phyloP scores from a whole-genome alignment of 2,888 invertebrate species.

The Drosophila melanosoma region DNA sequence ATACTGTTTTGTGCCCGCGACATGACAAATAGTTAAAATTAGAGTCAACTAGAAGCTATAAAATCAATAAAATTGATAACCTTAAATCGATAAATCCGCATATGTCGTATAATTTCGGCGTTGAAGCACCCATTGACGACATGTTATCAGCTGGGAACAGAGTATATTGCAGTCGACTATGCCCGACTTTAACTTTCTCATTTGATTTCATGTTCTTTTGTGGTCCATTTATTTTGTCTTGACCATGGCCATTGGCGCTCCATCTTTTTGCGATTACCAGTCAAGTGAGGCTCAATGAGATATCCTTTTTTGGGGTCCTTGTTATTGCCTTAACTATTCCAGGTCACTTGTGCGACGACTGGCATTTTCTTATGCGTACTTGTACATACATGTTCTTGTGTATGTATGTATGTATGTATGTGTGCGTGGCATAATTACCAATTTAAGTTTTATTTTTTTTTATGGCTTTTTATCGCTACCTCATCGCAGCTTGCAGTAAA shows the following conservation, averaged over 20 bases:
- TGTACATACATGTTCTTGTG: not conserved
- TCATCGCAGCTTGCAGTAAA: slow-evolving; percentile 72
- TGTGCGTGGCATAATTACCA: slow-evolving; percentile 53
- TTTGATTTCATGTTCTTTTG: slow-evolving; percentile 9
- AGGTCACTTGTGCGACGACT: slow-evolving; percentile 1
- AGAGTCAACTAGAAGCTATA: not conserved
- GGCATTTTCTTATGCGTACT: slow-evolving; percentile 52
- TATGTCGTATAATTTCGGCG: not conserved
- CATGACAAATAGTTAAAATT: not conserved
- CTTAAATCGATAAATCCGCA: not conserved
- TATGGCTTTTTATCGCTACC: slow-evolving; percentile 64
- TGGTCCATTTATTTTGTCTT: slow-evolving; percentile 24
- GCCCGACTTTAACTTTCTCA: not conserved
- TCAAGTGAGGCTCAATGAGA: not conserved
- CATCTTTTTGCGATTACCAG: not conserved
- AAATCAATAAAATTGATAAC: not conserved
- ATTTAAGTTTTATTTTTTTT: slow-evolving; percentile 54
- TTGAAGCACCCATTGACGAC: not conserved
- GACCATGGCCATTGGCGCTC: slow-evolving; percentile 44
- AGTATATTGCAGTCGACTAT: not conserved
- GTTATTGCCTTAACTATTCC: slow-evolving; percentile 3
- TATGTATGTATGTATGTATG: not conserved
- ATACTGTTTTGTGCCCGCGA: not conserved
- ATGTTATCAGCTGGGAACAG: not conserved
- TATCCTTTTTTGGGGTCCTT: slow-evolving; percentile 39